Evolutionary conservation across 2,888 invertebrate species (phyloP), one percentile per base, ranked within the genome.

Genomic region (Pristionchus fissidentatus): DNA sequence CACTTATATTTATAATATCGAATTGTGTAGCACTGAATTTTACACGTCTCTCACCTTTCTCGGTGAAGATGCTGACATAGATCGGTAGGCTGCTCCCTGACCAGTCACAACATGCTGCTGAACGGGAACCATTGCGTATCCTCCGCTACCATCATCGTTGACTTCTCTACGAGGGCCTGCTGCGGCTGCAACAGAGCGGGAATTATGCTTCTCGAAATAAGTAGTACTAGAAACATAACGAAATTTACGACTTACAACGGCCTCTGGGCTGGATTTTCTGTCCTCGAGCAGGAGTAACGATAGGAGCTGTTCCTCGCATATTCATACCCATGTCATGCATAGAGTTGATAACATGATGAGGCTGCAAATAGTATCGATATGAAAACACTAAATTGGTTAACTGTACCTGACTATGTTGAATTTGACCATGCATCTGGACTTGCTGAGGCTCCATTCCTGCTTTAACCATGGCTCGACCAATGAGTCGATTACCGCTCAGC

Each of bases 181-280:
- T 22, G 77, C 29, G 3, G 77, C 49, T 77, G 8, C 15, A 32
- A 10, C 8, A 10, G 62, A 38, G n/a, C n/a, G n/a, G n/a, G n/a
- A 70, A 35, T 66, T 35, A 38, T 7, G 5, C 4, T 26, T 26
- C 5, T 32, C 26, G 32, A 41, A 10, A 41, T 41, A 29, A n/a
- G n/a, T 77, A 32, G 15, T 22, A 29, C 10, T 32, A 10, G n/a
- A 2, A 35, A 70, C 4, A 66, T n/a, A 35, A 32, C 32, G 7
- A 57, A 26, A n/a, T 35, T 35, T n/a, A 26, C 8, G 43, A 29
- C 81, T 35, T 46, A 83, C 83, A 73, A 13, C 73, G 49, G 38
- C 83, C 83, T 70, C 83, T 46, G 29, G 73, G 49, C n/a, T 32
- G 19, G 5, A 57, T 22, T 10, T 73, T 49, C 73, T 46, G 83